A percentile compares a stretch with the other conserved stretches of the same genome.
These are phyloP conservation scores for Stichodactyla mertensii DNA, from an alignment of 64 coral and sea anemone genomes.

Conservation along the genomic window DNA sequence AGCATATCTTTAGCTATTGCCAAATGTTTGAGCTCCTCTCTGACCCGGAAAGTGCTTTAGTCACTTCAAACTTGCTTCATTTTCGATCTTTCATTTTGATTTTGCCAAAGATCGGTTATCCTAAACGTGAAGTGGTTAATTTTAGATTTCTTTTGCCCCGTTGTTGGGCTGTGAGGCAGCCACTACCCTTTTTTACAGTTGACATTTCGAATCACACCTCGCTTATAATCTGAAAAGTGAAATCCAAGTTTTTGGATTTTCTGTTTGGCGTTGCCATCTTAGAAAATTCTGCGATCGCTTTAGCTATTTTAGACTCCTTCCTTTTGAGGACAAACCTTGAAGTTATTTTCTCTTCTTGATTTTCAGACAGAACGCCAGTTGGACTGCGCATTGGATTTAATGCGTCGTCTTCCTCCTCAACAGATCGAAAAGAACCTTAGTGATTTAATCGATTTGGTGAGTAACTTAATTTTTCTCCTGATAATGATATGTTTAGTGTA, in stretches of 20 bases:
- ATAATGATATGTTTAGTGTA: background rate
- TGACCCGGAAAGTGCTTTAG: background rate
- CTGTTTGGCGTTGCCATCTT: background rate
- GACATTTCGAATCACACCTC: background rate
- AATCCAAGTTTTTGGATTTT: background rate
- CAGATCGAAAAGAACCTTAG: conserved; percentile 99
- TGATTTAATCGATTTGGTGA: conserved; percentile 99
- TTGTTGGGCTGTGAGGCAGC: background rate
- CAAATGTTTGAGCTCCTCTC: background rate
- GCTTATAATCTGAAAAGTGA: background rate
- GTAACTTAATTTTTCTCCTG: background rate
- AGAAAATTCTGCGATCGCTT: conserved; percentile 16
- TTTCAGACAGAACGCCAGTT: conserved; percentile 92
- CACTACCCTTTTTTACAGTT: background rate
- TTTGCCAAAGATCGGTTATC: background rate
- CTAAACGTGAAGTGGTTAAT: background rate
- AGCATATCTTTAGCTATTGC: conserved; percentile 49
- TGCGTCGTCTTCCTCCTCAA: conserved; percentile 95
- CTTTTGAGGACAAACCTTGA: background rate
- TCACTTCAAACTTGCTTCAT: background rate
- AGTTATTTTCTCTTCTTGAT: background rate
- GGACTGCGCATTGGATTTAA: conserved; percentile 97
- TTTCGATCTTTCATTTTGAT: conserved; percentile 6
- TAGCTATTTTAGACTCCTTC: background rate
- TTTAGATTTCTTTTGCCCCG: background rate